Base-by-base conservation (phyloP, 2,888 invertebrate species). In the Xylophagus ater region DNA sequence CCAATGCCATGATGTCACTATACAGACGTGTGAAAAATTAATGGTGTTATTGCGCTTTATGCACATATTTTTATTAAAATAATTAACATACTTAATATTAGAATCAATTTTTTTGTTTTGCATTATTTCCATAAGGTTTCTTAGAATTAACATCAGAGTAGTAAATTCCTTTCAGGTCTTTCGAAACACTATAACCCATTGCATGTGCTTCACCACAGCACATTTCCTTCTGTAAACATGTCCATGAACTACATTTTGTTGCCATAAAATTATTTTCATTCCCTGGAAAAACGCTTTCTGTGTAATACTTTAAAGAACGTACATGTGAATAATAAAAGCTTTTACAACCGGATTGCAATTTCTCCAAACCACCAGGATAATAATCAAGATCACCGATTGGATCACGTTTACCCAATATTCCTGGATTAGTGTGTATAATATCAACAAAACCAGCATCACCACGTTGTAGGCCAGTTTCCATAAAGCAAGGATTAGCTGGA, bases 111-210 rank as follows among this genome's bases (percentile, higher is more conserved):
- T n/a, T n/a, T n/a, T n/a, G n/a, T n/a, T n/a, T n/a, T n/a, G n/a
- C 40, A 1, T 46, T 35, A n/a, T 35, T 37, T 17, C 62, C 62
- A 36, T 29, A 63, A 2, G 63, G 63, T 4, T 41, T 13, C 0
- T 41, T 30, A 7, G 38, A 24, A 2, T 51, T 53, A 3, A 62
- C 53, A n/a, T 58, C 60, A 40, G 62, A 48, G 40, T 61, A 64
- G 36, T 54, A 62, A 42, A 54, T 62, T 19, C 63, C 63, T 40
- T 56, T 60, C 3, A 55, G 24, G 7, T 43, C 33, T 1, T 12
- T 38, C 1, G 60, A 52, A 18, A 47, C 52, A 12, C 48, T 54
- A 44, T 52, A 57, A 9, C 62, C 62, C 63, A 64, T 64, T 12
- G 56, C 52, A 8, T 48, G 34, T 4, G 52, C 37, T 4, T 29